phyloP scores from a whole-genome alignment of 2,888 invertebrate genomes.

The Sesia bembeciformis region DNA sequence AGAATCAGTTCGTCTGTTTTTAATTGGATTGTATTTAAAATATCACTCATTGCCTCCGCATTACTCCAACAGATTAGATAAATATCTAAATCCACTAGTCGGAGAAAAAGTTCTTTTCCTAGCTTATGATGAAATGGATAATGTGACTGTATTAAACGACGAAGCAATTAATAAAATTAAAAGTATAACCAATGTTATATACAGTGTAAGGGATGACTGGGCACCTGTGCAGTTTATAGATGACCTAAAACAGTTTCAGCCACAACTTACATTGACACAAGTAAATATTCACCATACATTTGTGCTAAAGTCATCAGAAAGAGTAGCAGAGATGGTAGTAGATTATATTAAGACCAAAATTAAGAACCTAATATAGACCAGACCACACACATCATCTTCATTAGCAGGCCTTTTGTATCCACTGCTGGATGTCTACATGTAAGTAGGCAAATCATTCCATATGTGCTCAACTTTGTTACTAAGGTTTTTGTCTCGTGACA shows the following conservation, averaged over 20 bases:
- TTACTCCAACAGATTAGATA: constrained; percentile 63
- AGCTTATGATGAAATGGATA: constrained; percentile 87
- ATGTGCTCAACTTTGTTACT: too few relatives aligned
- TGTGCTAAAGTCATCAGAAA: constrained; percentile 78
- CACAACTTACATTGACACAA: constrained; percentile 34
- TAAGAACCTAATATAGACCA: too few relatives aligned
- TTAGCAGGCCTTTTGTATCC: too few relatives aligned
- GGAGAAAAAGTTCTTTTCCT: constrained; percentile 79
- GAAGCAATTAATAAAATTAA: constrained; percentile 79
- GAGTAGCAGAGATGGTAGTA: constrained; percentile 66
- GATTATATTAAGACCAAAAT: constrained; percentile 31
- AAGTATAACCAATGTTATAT: constrained; percentile 76
- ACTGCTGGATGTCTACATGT: too few relatives aligned
- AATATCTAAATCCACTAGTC: constrained; percentile 74
- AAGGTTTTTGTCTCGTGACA: too few relatives aligned
- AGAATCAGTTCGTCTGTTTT: constrained; percentile 45
- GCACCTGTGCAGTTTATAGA: constrained; percentile 82
- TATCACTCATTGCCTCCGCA: constrained; percentile 62
- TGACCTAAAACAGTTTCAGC: constrained; percentile 64
- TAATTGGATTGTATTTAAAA: constrained; percentile 74
- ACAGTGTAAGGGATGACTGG: constrained; percentile 88
- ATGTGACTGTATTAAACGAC: constrained; percentile 79
- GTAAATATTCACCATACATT: constrained; percentile 81
- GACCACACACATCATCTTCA: too few relatives aligned
- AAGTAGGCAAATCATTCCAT: too few relatives aligned